A percentile compares a stretch with the other conserved stretches of the same genome.
Evolutionary conservation across 2,888 invertebrate species (phyloP).

Genomic region (Drosophila pegasa): DNA sequence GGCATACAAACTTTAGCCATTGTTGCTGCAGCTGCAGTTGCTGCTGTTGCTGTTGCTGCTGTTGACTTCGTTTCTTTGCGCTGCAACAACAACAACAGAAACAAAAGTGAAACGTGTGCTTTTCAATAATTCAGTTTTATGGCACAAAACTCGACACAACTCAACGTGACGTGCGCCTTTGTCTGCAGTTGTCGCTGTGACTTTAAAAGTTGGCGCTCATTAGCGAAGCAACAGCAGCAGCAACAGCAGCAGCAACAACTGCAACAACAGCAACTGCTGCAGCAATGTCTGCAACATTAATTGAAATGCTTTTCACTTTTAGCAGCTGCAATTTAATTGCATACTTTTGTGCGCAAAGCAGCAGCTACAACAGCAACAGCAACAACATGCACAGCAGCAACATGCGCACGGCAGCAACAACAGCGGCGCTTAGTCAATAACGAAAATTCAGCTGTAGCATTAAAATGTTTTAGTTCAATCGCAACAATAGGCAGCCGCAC

Average conservation of each 20-base stretch:
- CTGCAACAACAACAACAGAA: constrained; percentile 56
- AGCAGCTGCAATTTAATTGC: constrained; percentile 66
- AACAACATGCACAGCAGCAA: constrained; percentile 21
- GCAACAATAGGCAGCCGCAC: not conserved
- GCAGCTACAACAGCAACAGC: constrained; percentile 40
- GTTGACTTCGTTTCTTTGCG: constrained; percentile 76
- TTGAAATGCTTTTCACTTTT: constrained; percentile 80
- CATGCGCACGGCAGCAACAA: constrained; percentile 15
- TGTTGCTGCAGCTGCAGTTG: constrained; percentile 49
- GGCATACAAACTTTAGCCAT: constrained; percentile 56
- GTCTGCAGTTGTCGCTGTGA: constrained; percentile 54
- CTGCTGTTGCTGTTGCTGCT: constrained; percentile 54
- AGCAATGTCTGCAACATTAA: constrained; percentile 59
- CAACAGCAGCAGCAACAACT: constrained; percentile 17
- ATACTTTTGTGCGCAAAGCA: constrained; percentile 62
- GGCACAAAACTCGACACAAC: constrained; percentile 66
- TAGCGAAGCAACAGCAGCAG: constrained; percentile 44
- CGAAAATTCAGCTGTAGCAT: constrained; percentile 20
- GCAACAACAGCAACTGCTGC: constrained; percentile 3
- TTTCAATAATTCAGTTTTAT: constrained; percentile 81
- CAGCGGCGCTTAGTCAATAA: constrained; percentile 38
- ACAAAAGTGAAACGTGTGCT: constrained; percentile 80
- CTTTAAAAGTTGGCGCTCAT: constrained; percentile 75
- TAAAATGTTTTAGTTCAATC: constrained; percentile 31
- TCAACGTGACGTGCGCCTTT: constrained; percentile 63